phyloP scores from a whole-genome alignment of 1,140 invertebrate genomes.

The Portunus trituberculatus region DNA sequence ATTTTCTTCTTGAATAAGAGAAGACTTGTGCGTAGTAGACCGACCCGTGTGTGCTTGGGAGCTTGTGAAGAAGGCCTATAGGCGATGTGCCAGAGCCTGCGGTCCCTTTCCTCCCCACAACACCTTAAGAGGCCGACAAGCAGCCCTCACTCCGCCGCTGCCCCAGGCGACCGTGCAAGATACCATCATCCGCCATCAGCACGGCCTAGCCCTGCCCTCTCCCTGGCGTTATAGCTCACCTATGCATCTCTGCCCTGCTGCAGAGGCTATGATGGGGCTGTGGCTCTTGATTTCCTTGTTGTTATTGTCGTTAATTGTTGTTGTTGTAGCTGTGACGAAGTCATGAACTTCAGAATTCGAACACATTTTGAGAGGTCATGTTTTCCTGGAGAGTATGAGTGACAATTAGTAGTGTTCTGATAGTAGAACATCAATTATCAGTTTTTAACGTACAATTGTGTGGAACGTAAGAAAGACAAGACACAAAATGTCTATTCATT shows the following conservation, averaged over 20 bases:
- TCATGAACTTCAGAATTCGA: no score
- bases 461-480: no score
- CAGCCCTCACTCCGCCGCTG: not conserved
- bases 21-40: no score
- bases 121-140: not conserved
- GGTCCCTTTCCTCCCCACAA: not conserved
- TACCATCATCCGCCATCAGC: not conserved
- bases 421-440: no score
- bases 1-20: not conserved
- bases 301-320: not conserved
- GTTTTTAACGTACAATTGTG: no score
- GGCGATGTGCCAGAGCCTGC: not conserved
- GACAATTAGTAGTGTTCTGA: no score
- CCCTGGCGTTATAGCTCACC: not conserved
- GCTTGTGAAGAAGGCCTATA: not conserved
- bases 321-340: not conserved
- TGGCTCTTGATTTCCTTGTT: not conserved
- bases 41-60: no score
- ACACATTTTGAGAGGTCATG: no score
- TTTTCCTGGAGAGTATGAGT: no score
- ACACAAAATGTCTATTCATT: no score
- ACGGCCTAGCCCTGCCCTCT: not conserved
- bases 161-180: not conserved
- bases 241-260: not conserved
- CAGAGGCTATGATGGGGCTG: not conserved